Base-by-base conservation (phyloP, 2,113 vertebrate species). In the Hippocampus comes region DNA sequence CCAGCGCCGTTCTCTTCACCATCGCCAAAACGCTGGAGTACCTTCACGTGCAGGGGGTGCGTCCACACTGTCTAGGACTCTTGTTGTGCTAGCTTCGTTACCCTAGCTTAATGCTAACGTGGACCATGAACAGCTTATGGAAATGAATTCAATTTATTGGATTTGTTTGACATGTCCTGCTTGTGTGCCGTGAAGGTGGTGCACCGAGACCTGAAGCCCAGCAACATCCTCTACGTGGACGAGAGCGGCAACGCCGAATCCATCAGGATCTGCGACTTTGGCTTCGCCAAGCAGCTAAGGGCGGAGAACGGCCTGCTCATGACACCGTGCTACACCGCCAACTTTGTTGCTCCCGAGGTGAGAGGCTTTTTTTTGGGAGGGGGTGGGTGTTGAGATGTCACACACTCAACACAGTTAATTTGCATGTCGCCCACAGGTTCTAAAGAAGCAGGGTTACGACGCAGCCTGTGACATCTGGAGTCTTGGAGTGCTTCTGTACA, bases 301-400 rank as follows among this genome's bases (percentile, higher is more conserved):
- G 96, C 96, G 38, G 96, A 97, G 76, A 98, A 96, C 85, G 97
- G 97, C 12, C 91, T 99, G 49, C 95, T 99, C n/a, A 94, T 99
- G 76, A 99, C 97, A 60, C 97, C 96, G 0, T 98, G 97, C 67
- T 99, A 99, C 87, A 99, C 97, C 7, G 96, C 96, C 78, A 98
- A 99, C 91, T 99, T 99, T 9, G 97, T 99, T 11, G 96, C 97
- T 18, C 97, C 97, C 12, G 97, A 99, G 96, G 96, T 99, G 89
- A 15, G 65, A 34, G 30, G 30, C 30, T 15, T 25, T 59, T 11
- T 23, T 23, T 59, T 3, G 30, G 30, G 34, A 0, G 34, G 6
- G 34, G 0, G 5, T 1, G 34, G 0, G 5, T 27, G 10, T 60
- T 61, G 42, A 34, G 30, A 15, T 25, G n/a, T 21, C 23, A 15